phyloP scores from a whole-genome alignment of 2,888 invertebrate species.

The Ornithoptera priamus region DNA sequence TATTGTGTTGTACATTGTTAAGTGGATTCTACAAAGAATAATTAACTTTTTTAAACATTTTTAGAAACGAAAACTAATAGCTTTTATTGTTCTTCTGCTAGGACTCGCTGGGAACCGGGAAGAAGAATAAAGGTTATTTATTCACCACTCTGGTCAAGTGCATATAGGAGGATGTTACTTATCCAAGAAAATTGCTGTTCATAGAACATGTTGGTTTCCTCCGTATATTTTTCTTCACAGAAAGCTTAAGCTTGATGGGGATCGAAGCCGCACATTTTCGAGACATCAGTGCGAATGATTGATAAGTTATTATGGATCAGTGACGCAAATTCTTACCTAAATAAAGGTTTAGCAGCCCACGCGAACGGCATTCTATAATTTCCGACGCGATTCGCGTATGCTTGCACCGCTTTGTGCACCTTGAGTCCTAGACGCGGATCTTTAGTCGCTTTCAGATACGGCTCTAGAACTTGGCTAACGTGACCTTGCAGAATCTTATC shows the following conservation, averaged over 20 bases:
- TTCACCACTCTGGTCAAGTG: too few species aligned
- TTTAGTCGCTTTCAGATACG: constrained; percentile 90
- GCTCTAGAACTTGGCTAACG: constrained; percentile 91
- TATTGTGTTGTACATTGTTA: too few species aligned
- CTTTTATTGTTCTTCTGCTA: too few species aligned
- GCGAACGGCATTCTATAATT: constrained; percentile 97
- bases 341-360: constrained; percentile 96
- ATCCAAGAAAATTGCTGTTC: too few species aligned
- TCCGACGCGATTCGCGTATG: constrained; percentile 90
- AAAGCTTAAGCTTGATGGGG: too few species aligned
- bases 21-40: too few species aligned
- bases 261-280: too few species aligned
- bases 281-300: too few species aligned
- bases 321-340: constrained; percentile 64
- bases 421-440: constrained; percentile 89
- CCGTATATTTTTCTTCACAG: too few species aligned
- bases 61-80: not conserved
- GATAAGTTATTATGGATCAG: too few species aligned
- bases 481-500: constrained; percentile 96
- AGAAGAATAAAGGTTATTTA: not conserved
- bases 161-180: too few species aligned
- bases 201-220: too few species aligned
- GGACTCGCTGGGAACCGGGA: not conserved
- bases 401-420: constrained; percentile 88
- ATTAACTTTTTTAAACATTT: not conserved